A percentile compares a stretch with the other conserved stretches of the same genome.
Conservation (phyloP, 2,113 vertebrate genomes). For the Chunga burmeisteri region DNA sequence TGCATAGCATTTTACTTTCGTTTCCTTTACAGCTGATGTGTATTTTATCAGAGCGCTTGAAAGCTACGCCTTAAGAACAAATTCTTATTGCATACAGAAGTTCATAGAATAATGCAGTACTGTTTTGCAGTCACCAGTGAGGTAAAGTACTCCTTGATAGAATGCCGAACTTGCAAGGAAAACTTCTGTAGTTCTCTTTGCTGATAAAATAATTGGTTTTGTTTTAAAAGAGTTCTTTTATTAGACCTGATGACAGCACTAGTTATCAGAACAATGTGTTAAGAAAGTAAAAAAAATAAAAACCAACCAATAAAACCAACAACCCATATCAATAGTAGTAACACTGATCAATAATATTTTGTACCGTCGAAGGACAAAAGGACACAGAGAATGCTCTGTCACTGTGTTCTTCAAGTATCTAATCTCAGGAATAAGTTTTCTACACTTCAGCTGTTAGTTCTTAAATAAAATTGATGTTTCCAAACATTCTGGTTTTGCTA, state of each 20-base stretch:
- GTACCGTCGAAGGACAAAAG: neutral
- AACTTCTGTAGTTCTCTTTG: neutral
- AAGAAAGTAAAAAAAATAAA: neutral
- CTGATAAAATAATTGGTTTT: neutral
- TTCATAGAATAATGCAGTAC: neutral
- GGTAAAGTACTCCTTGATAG: neutral
- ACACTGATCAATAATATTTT: neutral
- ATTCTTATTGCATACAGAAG: neutral
- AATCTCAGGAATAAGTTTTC: neutral
- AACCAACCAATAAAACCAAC: neutral
- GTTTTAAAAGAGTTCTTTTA: neutral
- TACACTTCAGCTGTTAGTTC: neutral
- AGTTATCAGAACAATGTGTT: neutral
- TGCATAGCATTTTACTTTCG: neutral
- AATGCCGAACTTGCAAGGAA: neutral
- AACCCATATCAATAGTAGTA: neutral
- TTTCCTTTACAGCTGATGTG: neutral
- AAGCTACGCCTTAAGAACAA: neutral
- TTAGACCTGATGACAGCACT: neutral
- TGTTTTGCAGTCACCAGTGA: neutral
- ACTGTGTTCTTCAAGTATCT: neutral
- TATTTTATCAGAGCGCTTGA: neutral
- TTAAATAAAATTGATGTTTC: neutral
- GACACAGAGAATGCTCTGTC: neutral
- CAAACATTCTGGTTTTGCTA: neutral